Evolutionary conservation across 1,140 invertebrate genomes (phyloP).

Genomic region (Telenomus remus): DNA sequence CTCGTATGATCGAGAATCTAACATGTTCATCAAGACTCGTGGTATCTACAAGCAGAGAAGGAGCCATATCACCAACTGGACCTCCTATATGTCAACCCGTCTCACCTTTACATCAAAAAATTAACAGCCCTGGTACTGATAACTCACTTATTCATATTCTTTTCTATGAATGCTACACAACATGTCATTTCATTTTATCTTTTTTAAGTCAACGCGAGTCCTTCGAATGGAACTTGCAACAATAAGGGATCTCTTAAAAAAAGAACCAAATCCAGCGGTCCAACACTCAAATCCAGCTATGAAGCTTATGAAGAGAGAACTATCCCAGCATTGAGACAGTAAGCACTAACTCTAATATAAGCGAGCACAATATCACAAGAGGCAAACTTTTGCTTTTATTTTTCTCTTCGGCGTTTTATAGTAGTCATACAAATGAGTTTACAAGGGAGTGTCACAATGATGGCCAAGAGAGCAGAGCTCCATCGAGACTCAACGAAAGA

Average conservation of each 20-base stretch:
- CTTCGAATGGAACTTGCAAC: conserved; percentile 69
- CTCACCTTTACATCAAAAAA: conserved; percentile 75
- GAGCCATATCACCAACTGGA: conserved; percentile 68
- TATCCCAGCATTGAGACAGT: conserved; percentile 88
- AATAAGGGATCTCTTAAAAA: conserved; percentile 79
- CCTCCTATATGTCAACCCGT: conserved; percentile 69
- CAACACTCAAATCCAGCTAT: conserved; percentile 82
- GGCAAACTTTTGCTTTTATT: too few relatives aligned
- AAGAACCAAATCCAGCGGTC: conserved; percentile 84
- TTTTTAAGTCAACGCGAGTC: conserved; percentile 67
- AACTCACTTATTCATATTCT: too few relatives aligned
- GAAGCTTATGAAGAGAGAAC: conserved; percentile 91
- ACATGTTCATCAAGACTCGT: conserved; percentile 66
- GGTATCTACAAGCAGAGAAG: conserved; percentile 66
- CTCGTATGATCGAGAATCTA: conserved; percentile 59
- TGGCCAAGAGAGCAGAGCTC: conserved; percentile 74
- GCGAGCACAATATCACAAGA: too few relatives aligned
- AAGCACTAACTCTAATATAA: too few relatives aligned
- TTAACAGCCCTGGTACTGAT: conserved; percentile 71
- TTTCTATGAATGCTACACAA: too few relatives aligned
- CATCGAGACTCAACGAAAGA: conserved; percentile 86
- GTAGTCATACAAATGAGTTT: conserved; percentile 87
- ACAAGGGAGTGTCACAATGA: conserved; percentile 82
- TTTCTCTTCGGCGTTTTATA: conserved; percentile 62
- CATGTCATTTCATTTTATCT: too few relatives aligned